Evolutionary conservation across 2,797 vertebrate species (phyloP).

Genomic region (Eremophila alpestris): DNA sequence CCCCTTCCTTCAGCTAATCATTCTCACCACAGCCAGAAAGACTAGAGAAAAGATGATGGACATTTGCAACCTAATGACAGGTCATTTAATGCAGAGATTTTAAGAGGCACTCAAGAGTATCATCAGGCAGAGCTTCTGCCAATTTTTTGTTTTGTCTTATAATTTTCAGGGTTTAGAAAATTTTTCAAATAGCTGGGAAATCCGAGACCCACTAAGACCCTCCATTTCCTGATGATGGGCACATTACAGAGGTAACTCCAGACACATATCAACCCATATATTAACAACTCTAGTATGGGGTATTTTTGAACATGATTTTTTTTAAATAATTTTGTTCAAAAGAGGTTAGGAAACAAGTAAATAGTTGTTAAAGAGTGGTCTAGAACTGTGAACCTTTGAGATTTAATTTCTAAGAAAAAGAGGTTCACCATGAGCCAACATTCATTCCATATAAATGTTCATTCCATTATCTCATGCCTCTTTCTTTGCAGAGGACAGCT

Average conservation of each 20-base stretch:
- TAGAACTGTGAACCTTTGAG: not conserved
- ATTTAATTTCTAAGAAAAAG: not conserved
- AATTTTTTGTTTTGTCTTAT: not conserved
- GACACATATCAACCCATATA: not conserved
- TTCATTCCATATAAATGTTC: not conserved
- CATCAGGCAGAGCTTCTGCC: not conserved
- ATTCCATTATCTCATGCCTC: not conserved
- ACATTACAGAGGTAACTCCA: not conserved
- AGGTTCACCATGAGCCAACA: not conserved
- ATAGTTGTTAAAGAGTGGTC: not conserved
- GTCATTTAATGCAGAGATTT: not conserved
- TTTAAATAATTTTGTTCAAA: not conserved
- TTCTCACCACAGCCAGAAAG: not conserved
- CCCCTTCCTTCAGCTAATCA: not conserved
- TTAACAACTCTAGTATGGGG: not conserved
- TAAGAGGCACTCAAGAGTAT: not conserved
- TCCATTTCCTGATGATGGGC: not conserved
- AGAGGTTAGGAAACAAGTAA: not conserved
- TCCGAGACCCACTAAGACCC: not conserved
- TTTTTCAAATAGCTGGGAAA: not conserved
- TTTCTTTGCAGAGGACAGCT: not conserved
- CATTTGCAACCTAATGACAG: not conserved
- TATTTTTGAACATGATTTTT: accelerated
- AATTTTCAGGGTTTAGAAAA: not conserved
- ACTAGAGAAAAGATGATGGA: not conserved